Evolutionary conservation across 1,140 invertebrate genomes (phyloP), one percentile per base, ranked within the genome.

Genomic region (Pantala flavescens): DNA sequence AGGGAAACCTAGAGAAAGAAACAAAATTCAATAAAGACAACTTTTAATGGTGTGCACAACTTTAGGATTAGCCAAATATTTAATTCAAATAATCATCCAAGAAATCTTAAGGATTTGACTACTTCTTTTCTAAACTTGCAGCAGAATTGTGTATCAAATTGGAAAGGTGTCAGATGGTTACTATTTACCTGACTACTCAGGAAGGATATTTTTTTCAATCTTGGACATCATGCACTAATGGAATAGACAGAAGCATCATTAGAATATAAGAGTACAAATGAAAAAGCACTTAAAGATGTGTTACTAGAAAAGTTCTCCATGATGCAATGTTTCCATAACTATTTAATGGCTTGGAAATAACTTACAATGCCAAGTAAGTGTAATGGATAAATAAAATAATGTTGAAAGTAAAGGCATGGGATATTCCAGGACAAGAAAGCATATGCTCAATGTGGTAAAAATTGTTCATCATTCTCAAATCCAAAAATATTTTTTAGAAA

Each of bases 161-260:
- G n/a, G n/a, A 63, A 63, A 63, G 49, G 49, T 63, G 49, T 63
- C 49, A 63, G 16, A 63, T 63, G 49, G 49, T 63, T 14, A 63
- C 49, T 63, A 63, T 63, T 63, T 63, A 63, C 49, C 49, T 63
- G 49, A 63, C 49, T 63, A 63, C 49, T 63, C 49, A 63, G 49
- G 49, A 63, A 63, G 49, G 49, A 63, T 63, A 19, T 16, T 3
- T 21, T 16, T 19, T 21, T 63, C 49, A 63, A 63, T 63, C n/a
- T 63, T 63, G 49, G n/a, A 63, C 49, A 63, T 63, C 49, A 63
- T 63, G 49, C 49, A 63, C 49, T 63, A 63, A 63, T 63, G 49
- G n/a, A 19, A 63, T 63, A 63, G 49, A 63, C 16, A 63, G 49
- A 63, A 63, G 49, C 49, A 63, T 63, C 49, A 63, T 63, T 21